Evolutionary conservation across 2,888 invertebrate species (phyloP), one percentile per base, ranked within the genome.

Genomic region (Microctonus aethiopoides): DNA sequence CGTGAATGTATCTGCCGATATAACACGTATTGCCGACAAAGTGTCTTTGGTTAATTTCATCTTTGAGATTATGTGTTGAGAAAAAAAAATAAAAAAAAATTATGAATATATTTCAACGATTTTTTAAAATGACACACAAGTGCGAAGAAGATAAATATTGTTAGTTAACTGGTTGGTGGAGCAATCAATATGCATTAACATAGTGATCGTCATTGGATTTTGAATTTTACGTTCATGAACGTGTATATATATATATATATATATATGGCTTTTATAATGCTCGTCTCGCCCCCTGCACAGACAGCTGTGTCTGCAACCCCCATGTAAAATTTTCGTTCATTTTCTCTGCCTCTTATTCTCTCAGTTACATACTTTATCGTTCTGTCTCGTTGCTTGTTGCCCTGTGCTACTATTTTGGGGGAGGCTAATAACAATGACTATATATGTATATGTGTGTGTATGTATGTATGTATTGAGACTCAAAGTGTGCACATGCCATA

Each of bases 371-470:
- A 69, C 63, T 76, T 73, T 72, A 68, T 77, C 76, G 67, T 75
- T 74, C 71, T 51, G 60, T 76, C 76, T 78, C 77, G 77, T 77
- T 68, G 70, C 41, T 72, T 22, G 46, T 69, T 62, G 64, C 73
- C 70, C 73, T 68, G 74, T 74, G 74, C 66, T 54, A 72, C 73
- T 69, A 46, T 69, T 74, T 77, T 75, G 76, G 76, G 79, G 77
- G 79, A 77, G 80, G 79, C 74, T 80, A 78, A 77, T 75, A 77
- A 77, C 75, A 77, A 77, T 75, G 69, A 66, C 67, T 68, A 70
- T 67, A 16, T 16, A 16, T 16, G 3, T 29, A 29, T 29, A 29
- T 29, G 29, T 29, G 29, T 29, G 7, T 29, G 29, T 29, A 29
- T 29, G 29, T 5, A 9, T 46, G 46, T 46, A 16, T n/a, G n/a